These are phyloP conservation scores for Athene cunicularia DNA, from an alignment of 2,113 vertebrate species.

Conservation along the genomic window DNA sequence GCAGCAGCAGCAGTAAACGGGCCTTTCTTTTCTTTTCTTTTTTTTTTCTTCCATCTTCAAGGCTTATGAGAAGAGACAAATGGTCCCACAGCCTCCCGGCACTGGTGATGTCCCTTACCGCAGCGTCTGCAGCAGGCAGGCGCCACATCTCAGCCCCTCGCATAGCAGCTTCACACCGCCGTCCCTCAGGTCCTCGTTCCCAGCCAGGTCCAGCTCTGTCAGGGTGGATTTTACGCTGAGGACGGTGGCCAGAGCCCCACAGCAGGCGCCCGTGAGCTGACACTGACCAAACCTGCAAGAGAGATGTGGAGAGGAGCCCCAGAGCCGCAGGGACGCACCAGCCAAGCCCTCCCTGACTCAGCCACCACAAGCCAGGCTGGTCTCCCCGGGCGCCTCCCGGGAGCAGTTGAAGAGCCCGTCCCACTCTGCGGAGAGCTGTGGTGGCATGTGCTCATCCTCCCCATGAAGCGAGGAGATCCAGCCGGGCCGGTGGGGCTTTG, in stretches of 20 bases:
- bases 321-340: rapidly evolving
- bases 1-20: neutral
- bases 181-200: neutral
- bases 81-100: neutral
- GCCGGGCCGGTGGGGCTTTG: neutral
- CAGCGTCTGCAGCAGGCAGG: neutral
- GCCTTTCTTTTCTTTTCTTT: neutral
- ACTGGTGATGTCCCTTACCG: neutral
- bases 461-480: neutral
- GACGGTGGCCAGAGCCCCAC: neutral
- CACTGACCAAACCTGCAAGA: neutral
- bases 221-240: neutral
- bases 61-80: neutral
- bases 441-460: neutral
- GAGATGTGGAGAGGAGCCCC: neutral
- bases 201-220: neutral
- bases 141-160: neutral
- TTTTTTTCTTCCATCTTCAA: neutral
- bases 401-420: neutral
- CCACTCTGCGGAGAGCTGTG: rapidly evolving
- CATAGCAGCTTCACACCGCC: neutral
- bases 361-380: neutral
- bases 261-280: neutral
- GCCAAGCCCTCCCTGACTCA: rapidly evolving
- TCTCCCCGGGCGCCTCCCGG: neutral